Percentiles rank a stretch among this genome's conserved stretches.
Evolutionary conservation across 2,888 invertebrate genomes (phyloP).

Genomic region (Synanthedon myopaeformis): DNA sequence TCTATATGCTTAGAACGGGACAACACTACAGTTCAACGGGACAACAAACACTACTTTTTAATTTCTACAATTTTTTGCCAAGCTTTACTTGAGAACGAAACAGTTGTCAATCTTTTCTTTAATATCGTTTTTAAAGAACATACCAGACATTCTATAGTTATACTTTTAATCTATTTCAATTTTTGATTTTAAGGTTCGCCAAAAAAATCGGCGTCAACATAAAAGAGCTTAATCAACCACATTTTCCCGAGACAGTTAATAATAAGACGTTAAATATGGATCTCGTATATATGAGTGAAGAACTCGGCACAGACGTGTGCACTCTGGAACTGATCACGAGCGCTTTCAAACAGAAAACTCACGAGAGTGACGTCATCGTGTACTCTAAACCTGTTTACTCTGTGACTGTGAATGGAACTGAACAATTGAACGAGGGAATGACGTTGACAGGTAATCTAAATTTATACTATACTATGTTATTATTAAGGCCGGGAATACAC

Average conservation of each 20-base stretch:
- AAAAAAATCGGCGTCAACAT: constrained; percentile 50
- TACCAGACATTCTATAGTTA: no score
- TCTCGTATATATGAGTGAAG: constrained; percentile 28
- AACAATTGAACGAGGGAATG: constrained; percentile 73
- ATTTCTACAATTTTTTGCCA: no score
- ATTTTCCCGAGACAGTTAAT: constrained; percentile 44
- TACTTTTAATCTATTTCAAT: neutral
- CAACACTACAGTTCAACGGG: no score
- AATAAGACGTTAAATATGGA: constrained; percentile 27
- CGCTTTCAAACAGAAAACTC: constrained; percentile 76
- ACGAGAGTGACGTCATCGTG: constrained; percentile 79
- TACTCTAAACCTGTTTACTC: constrained; percentile 81
- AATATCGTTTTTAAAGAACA: no score
- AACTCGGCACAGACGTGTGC: constrained; percentile 71
- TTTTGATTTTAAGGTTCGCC: constrained; percentile 41
- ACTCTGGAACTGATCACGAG: constrained; percentile 79
- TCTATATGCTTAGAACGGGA: no score
- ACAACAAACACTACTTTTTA: no score
- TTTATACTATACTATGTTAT: no score
- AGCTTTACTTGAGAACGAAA: no score
- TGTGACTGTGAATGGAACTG: constrained; percentile 75
- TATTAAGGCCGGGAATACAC: no score
- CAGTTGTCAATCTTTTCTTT: no score
- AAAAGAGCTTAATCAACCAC: constrained; percentile 45
- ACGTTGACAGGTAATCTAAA: constrained; percentile 69